Conservation (phyloP, 2,888 invertebrate genomes). For the Digitonthophagus gazella region DNA sequence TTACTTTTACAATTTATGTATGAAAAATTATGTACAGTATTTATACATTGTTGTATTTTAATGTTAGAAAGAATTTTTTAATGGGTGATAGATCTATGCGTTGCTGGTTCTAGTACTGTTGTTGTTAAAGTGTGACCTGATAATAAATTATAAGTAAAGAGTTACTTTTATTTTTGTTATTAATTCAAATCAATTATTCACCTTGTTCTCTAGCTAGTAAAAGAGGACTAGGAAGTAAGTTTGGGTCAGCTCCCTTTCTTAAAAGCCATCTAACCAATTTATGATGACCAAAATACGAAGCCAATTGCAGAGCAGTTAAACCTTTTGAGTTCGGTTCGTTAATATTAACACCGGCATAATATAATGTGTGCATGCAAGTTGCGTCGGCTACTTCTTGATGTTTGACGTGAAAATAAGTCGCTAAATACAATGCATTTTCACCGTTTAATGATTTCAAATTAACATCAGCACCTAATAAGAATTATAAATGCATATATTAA, state of each 20-base stretch:
- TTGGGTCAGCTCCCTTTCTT: slow-evolving; percentile 36
- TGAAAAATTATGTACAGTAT: neutral
- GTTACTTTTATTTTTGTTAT: neutral
- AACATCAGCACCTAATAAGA: slow-evolving; percentile 38
- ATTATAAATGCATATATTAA: neutral
- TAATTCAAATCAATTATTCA: neutral
- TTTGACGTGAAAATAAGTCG: slow-evolving; percentile 39
- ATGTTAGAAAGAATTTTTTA: too few relatives aligned
- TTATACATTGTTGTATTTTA: neutral
- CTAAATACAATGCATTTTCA: slow-evolving; percentile 43
- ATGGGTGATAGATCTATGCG: too few relatives aligned
- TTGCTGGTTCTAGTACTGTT: too few relatives aligned
- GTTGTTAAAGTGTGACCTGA: neutral
- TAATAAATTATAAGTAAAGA: neutral
- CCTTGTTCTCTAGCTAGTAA: slow-evolving; percentile 35
- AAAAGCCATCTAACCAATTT: slow-evolving; percentile 41
- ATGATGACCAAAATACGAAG: slow-evolving; percentile 43
- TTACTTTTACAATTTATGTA: neutral
- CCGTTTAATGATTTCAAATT: slow-evolving; percentile 36
- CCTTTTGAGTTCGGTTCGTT: slow-evolving; percentile 41
- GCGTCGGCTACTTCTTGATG: slow-evolving; percentile 39
- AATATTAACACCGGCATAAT: slow-evolving; percentile 43
- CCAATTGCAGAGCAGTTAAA: slow-evolving; percentile 42
- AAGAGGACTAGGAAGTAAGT: slow-evolving; percentile 37
- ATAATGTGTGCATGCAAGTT: slow-evolving; percentile 42